phyloP scores from a whole-genome alignment of 2,888 invertebrate genomes.

The Eretmocerus hayati region DNA sequence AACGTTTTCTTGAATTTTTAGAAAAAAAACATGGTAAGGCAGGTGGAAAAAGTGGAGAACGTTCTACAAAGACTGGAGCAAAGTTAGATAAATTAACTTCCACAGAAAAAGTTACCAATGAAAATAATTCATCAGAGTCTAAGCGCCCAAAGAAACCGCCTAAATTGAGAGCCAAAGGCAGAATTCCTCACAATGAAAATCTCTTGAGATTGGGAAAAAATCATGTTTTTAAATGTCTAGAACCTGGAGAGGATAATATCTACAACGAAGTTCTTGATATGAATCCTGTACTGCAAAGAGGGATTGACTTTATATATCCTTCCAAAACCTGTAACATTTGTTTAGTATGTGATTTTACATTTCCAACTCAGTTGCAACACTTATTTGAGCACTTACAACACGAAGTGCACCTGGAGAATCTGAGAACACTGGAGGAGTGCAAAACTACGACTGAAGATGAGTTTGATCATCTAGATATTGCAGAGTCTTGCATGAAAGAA shows the following conservation, averaged over 20 bases:
- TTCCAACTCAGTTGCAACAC: not conserved
- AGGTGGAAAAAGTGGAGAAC: too few relatives aligned
- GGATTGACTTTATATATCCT: conserved; percentile 1
- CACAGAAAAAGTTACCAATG: too few relatives aligned
- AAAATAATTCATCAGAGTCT: too few relatives aligned
- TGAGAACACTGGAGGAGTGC: not conserved
- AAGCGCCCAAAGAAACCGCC: too few relatives aligned
- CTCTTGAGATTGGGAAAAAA: not conserved
- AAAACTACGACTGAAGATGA: not conserved
- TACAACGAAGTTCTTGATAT: conserved; percentile 1
- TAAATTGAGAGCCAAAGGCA: too few relatives aligned
- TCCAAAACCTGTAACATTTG: not conserved
- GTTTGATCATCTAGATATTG: conserved; percentile 3
- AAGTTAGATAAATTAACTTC: too few relatives aligned
- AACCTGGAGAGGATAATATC: conserved; percentile 6
- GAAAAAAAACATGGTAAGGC: too few relatives aligned
- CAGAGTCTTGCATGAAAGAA: conserved; percentile 1
- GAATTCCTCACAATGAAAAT: too few relatives aligned
- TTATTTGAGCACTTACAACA: conserved; percentile 5
- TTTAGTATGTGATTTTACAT: conserved; percentile 1
- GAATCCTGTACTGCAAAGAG: not conserved
- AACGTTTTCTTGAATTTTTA: too few relatives aligned
- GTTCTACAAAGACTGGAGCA: too few relatives aligned
- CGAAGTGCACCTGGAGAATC: conserved; percentile 4
- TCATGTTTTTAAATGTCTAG: conserved; percentile 7